Percentiles rank a stretch among this genome's conserved stretches.
Conservation (phyloP, 1,140 invertebrate genomes). For the Ladona fulva region DNA sequence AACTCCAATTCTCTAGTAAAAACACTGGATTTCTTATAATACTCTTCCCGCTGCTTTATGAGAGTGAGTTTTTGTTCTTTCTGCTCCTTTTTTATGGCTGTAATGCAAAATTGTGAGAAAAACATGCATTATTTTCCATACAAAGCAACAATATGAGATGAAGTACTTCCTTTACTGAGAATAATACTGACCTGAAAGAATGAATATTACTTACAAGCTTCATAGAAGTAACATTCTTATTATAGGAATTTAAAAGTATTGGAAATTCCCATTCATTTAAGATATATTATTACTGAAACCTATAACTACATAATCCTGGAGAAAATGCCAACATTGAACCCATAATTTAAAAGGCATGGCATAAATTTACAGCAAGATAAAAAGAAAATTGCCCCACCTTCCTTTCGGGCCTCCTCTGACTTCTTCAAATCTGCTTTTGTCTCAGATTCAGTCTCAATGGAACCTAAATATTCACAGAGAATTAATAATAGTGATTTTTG, state of each 20-base stretch:
- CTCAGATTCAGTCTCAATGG: background rate
- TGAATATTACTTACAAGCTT: background rate
- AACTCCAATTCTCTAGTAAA: slow-evolving; percentile 66
- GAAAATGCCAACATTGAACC: background rate
- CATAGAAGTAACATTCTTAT: slow-evolving; percentile 7
- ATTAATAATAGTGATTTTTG: background rate
- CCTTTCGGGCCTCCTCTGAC: background rate
- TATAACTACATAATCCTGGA: background rate
- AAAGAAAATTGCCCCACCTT: background rate
- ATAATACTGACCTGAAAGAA: slow-evolving; percentile 1
- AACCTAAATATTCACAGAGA: background rate
- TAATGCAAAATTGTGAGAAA: background rate
- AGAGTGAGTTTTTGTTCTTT: slow-evolving; percentile 37
- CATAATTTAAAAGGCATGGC: background rate
- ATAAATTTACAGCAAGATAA: background rate
- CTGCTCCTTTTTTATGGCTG: slow-evolving; percentile 8
- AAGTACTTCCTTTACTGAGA: background rate
- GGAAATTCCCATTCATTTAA: background rate
- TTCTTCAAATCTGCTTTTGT: background rate
- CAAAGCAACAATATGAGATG: too few relatives aligned
- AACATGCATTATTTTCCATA: too few relatives aligned
- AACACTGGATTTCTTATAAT: slow-evolving; percentile 56
- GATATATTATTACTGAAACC: background rate
- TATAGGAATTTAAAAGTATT: background rate
- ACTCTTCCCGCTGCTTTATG: slow-evolving; percentile 65